Percentiles rank a stretch among this genome's conserved stretches.
Evolutionary conservation across 2,797 vertebrate genomes (phyloP).

Genomic region (Oryzias dopingdopingensis): DNA sequence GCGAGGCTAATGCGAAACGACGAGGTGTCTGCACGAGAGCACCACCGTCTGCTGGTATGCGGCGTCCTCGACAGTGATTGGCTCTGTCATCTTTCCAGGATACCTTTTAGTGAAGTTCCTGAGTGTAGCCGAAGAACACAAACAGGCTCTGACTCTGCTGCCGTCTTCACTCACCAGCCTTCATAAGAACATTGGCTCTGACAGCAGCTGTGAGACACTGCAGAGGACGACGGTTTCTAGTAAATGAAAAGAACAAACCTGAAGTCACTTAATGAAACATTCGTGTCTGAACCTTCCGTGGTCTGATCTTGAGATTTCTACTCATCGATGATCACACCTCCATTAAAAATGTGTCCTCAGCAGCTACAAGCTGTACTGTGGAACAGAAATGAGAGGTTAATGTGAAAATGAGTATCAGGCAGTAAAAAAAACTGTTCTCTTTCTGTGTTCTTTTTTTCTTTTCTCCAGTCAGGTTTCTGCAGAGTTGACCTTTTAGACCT

Average conservation of each 20-base stretch:
- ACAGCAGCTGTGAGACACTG: constrained; percentile 1
- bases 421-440: no score
- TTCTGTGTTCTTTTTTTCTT: no score
- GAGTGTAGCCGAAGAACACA: constrained; percentile 26
- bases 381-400: no score
- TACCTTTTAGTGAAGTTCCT: constrained; percentile 29
- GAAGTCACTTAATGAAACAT: no score
- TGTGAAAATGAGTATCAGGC: no score
- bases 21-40: constrained; percentile 11
- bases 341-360: no score
- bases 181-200: constrained; percentile 11
- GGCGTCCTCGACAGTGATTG: constrained; percentile 17
- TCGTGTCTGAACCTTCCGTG: no score
- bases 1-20: constrained; percentile 48
- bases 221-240: constrained; percentile 12
- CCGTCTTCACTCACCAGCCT: constrained; percentile 12
- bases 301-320: no score
- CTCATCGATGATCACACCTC: no score
- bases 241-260: background rate
- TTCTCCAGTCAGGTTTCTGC: no score
- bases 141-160: constrained; percentile 52
- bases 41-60: background rate
- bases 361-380: no score
- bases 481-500: no score
- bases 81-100: constrained; percentile 48